Conservation (phyloP, 1,140 invertebrate genomes). For the Neuroterus valhalla region DNA sequence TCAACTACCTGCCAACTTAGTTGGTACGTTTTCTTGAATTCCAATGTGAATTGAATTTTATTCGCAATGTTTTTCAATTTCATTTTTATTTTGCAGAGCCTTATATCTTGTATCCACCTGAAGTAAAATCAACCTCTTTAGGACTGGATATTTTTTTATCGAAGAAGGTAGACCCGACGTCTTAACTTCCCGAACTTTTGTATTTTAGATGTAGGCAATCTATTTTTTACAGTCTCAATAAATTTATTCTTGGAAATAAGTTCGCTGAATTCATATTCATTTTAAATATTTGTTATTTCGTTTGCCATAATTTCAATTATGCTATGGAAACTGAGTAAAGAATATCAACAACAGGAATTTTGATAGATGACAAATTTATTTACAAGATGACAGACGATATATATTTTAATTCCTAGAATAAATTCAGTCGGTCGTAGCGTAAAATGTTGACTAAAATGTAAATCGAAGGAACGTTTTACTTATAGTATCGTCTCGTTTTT, state of each 20-base stretch:
- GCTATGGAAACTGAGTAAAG: not conserved
- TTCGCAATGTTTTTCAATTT: conserved; percentile 29
- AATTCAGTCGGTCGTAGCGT: conserved; percentile 18
- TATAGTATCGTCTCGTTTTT: conserved; percentile 21
- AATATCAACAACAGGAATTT: not conserved
- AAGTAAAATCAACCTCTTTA: conserved; percentile 50
- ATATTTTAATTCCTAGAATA: conserved; percentile 21
- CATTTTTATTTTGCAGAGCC: conserved; percentile 60
- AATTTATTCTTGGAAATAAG: conserved; percentile 13
- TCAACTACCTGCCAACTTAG: conserved; percentile 51
- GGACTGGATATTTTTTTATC: conserved; percentile 57
- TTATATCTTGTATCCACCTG: conserved; percentile 59
- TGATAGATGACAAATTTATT: conserved; percentile 10
- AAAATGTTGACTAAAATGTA: not conserved
- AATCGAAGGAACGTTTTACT: conserved; percentile 18
- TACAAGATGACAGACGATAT: conserved; percentile 23
- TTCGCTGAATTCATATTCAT: too few species aligned
- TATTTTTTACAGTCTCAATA: conserved; percentile 14
- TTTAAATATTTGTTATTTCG: too few species aligned
- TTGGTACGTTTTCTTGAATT: conserved; percentile 54
- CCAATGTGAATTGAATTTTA: not conserved
- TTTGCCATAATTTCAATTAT: too few species aligned
- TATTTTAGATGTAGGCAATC: conserved; percentile 37
- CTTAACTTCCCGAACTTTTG: conserved; percentile 11
- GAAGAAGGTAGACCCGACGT: conserved; percentile 22